These are phyloP conservation scores for Pluvialis apricaria DNA, from an alignment of 2,113 vertebrate species.

Conservation along the genomic window DNA sequence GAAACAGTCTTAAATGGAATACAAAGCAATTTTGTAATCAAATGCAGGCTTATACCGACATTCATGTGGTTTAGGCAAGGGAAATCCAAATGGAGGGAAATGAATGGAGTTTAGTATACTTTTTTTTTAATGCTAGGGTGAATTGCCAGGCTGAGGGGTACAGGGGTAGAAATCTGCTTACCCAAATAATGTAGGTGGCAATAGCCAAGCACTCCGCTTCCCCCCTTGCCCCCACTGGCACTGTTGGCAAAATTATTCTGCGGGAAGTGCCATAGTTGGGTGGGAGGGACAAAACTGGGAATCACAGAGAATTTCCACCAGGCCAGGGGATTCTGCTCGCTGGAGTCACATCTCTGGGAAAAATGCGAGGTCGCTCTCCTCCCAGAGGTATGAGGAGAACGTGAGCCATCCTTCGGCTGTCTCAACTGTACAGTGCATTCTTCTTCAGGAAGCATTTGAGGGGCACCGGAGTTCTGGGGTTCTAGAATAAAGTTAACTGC, in stretches of 20 bases:
- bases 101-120: background rate
- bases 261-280: background rate
- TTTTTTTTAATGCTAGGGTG: background rate
- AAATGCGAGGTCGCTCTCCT: rapidly evolving
- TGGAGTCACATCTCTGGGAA: background rate
- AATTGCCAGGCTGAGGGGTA: background rate
- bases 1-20: background rate
- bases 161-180: background rate
- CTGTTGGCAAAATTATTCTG: background rate
- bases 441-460: background rate
- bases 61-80: background rate
- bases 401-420: background rate
- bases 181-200: too few species aligned
- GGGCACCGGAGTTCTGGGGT: background rate
- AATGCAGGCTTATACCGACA: background rate
- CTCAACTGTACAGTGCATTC: background rate
- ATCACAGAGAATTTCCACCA: background rate
- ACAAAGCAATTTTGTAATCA: constrained; percentile 5
- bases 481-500: background rate
- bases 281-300: background rate
- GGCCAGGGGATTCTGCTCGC: background rate
- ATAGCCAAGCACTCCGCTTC: background rate
- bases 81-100: background rate
- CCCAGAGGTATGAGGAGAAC: background rate
- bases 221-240: background rate